These are phyloP conservation scores for Sinocyclocheilus rhinocerous DNA, from an alignment of 2,113 vertebrate species.

Conservation along the genomic window DNA sequence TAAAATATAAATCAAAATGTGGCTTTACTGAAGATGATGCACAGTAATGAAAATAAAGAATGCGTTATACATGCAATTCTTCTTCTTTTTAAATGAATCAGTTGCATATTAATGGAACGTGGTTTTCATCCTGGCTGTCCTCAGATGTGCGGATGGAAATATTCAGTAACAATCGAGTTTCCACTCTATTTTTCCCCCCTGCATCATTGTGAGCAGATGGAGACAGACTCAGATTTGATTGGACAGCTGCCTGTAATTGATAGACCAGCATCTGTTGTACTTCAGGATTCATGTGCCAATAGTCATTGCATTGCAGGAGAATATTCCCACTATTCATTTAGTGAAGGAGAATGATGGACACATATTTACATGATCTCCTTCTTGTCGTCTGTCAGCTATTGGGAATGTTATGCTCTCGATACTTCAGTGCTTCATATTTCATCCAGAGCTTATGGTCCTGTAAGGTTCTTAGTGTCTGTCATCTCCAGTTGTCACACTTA, in stretches of 20 bases:
- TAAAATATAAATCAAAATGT: too few species aligned
- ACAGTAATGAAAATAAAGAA: too few species aligned
- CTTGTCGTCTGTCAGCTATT: background rate
- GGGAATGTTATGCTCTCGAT: background rate
- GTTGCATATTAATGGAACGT: too few species aligned
- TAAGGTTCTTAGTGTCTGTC: background rate
- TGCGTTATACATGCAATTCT: too few species aligned
- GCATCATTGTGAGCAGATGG: conserved; percentile 24
- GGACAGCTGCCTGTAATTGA: conserved; percentile 23
- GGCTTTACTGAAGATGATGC: too few species aligned
- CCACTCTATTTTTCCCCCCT: background rate
- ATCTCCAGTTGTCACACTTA: background rate
- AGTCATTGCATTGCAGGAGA: background rate
- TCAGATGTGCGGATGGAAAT: too few species aligned
- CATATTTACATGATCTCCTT: background rate
- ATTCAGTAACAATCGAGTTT: too few species aligned
- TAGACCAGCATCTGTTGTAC: conserved; percentile 19
- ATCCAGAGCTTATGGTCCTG: background rate
- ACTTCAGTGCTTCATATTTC: background rate
- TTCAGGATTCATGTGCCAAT: conserved; percentile 5
- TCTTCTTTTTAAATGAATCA: too few species aligned
- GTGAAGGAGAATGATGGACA: background rate
- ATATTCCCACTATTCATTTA: background rate
- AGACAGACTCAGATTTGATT: conserved; percentile 30
- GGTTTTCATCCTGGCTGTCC: too few species aligned